Percentiles rank a stretch among this genome's conserved stretches.
phyloP scores from a whole-genome alignment of 2,888 invertebrate genomes.

The Minunthozetes semirufus region DNA sequence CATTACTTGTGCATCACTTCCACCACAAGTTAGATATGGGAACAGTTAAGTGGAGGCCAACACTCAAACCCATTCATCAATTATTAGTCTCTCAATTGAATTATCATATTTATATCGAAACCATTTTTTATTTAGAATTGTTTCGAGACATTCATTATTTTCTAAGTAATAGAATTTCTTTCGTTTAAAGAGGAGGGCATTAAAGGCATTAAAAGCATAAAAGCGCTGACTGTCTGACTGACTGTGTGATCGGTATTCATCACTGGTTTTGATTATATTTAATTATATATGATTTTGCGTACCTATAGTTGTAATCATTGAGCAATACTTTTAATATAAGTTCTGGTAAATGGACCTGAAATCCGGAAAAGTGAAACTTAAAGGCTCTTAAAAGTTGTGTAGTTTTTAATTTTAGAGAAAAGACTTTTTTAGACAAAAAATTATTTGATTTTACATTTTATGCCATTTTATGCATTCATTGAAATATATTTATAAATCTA shows the following conservation, averaged over 20 bases:
- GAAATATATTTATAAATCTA: conserved; percentile 9
- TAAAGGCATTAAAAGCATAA: too few relatives aligned
- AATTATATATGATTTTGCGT: not conserved
- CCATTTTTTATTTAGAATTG: too few relatives aligned
- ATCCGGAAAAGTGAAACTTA: conserved; percentile 24
- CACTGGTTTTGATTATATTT: not conserved
- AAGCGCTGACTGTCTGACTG: too few relatives aligned
- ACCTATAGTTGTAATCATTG: not conserved
- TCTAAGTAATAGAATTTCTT: too few relatives aligned
- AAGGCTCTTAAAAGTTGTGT: not conserved
- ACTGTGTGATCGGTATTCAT: not conserved
- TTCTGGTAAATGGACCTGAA: conserved; percentile 16
- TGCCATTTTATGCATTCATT: not conserved
- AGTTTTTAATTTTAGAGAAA: not conserved
- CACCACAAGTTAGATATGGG: not conserved
- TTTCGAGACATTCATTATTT: too few relatives aligned
- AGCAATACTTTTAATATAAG: not conserved
- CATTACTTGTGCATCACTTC: not conserved
- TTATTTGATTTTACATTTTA: conserved; percentile 15
- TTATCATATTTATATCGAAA: too few relatives aligned
- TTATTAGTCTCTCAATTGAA: too few relatives aligned
- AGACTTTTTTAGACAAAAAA: not conserved
- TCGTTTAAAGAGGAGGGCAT: too few relatives aligned
- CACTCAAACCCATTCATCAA: too few relatives aligned
- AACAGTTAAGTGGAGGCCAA: not conserved